Percentiles rank a stretch among this genome's conserved stretches.
phyloP scores from a whole-genome alignment of 2,888 invertebrate genomes.

The Steinernema scapterisci region DNA sequence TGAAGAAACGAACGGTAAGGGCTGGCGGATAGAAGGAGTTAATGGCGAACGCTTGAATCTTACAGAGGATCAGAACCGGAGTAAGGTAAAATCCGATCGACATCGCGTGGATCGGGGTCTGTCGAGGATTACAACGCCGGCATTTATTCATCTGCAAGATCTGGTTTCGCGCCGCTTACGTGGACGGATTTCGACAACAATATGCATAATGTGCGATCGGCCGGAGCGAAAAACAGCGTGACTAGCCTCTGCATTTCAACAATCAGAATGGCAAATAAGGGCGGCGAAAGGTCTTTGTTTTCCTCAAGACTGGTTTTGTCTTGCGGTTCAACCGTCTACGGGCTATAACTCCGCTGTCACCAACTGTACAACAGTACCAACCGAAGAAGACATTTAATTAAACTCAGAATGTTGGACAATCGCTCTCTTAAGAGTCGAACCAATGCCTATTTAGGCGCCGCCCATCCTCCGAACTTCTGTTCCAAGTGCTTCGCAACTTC shows the following conservation, averaged over 20 bases:
- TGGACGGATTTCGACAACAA: conserved; percentile 13
- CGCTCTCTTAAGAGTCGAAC: too few relatives aligned
- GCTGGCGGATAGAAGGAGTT: neutral
- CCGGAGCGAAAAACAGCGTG: neutral
- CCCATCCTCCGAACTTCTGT: conserved; percentile 81
- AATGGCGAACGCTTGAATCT: neutral
- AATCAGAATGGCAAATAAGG: neutral
- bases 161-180: conserved; percentile 30
- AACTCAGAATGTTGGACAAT: neutral
- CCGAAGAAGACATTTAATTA: neutral
- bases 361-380: neutral
- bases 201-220: conserved; percentile 15
- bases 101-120: conserved; percentile 2
- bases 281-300: neutral
- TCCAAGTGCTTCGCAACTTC: conserved; percentile 81
- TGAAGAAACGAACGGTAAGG: neutral
- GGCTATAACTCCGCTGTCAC: neutral
- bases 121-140: conserved; percentile 18
- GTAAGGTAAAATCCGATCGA: neutral
- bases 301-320: neutral
- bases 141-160: conserved; percentile 15
- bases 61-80: neutral
- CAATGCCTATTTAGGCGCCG: neutral
- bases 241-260: neutral
- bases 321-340: neutral